Percentiles rank a stretch among this genome's conserved stretches.
Conservation (phyloP, 2,113 vertebrate genomes). For the Delphinus delphis region DNA sequence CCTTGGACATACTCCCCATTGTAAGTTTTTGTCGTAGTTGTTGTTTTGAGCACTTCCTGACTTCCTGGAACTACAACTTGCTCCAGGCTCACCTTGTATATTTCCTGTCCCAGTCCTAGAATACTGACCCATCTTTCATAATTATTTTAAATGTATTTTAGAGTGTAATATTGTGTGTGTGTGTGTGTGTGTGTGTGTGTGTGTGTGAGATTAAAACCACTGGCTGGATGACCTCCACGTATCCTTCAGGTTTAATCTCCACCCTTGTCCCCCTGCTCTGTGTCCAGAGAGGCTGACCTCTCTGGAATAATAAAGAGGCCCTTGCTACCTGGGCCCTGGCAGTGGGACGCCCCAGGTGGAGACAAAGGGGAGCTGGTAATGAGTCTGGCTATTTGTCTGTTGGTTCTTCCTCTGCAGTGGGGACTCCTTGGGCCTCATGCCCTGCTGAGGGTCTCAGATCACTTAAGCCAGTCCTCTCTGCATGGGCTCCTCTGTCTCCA, state of each 20-base stretch:
- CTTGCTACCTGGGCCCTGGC: neutral
- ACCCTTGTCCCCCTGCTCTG: neutral
- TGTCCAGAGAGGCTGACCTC: neutral
- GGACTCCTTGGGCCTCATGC: too few species aligned
- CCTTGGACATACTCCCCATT: too few species aligned
- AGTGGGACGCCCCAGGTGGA: accelerated
- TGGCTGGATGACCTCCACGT: neutral
- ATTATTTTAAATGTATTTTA: neutral
- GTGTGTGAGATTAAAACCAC: neutral
- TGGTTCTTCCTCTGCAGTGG: neutral
- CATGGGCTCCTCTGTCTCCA: accelerated
- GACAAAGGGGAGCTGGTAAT: accelerated
- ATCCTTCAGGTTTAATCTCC: neutral
- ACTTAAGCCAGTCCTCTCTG: neutral
- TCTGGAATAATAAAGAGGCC: neutral
- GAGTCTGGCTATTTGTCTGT: neutral
- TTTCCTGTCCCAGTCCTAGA: neutral
- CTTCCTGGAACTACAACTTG: neutral
- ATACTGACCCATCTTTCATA: neutral
- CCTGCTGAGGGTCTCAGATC: neutral
- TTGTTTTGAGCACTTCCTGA: neutral
- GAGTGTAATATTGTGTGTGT: neutral
- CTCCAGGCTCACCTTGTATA: neutral
- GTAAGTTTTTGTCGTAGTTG: neutral
- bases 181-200: too few species aligned